Evolutionary conservation across 2,113 vertebrate genomes (phyloP).

Genomic region (Stigmatopora nigra): DNA sequence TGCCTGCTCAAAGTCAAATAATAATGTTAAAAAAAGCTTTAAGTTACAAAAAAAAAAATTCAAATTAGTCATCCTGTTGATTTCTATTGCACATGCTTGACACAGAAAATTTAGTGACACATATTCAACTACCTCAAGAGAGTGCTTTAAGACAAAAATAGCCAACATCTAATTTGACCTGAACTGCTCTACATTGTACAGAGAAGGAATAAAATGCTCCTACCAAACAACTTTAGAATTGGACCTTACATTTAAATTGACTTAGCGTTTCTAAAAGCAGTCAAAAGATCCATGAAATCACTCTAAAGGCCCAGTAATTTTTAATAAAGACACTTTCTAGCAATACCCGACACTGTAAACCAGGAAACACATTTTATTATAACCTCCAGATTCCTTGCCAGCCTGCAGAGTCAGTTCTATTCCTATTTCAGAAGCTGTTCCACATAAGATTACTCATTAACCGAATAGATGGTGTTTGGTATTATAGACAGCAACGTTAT

Average conservation of each 20-base stretch:
- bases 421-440: conserved; percentile 17
- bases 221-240: conserved; percentile 1
- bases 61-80: conserved; percentile 20
- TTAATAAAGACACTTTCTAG: conserved; percentile 11
- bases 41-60: background rate
- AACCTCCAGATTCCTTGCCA: conserved; percentile 12
- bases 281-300: background rate
- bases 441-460: conserved; percentile 32
- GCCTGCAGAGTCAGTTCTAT: conserved; percentile 1
- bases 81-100: conserved; percentile 30
- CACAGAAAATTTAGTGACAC: conserved; percentile 60
- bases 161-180: conserved; percentile 31
- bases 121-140: conserved; percentile 46
- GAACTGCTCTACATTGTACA: conserved; percentile 47
- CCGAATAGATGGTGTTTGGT: background rate
- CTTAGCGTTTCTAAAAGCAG: conserved; percentile 16
- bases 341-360: background rate
- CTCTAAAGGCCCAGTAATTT: background rate
- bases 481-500: background rate
- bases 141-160: conserved; percentile 44
- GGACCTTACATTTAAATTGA: conserved; percentile 17
- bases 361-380: background rate
- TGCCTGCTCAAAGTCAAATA: background rate
- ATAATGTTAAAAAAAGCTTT: background rate
- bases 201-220: conserved; percentile 8